phyloP scores from a whole-genome alignment of 2,888 invertebrate genomes.

The Thereva nobilitata region DNA sequence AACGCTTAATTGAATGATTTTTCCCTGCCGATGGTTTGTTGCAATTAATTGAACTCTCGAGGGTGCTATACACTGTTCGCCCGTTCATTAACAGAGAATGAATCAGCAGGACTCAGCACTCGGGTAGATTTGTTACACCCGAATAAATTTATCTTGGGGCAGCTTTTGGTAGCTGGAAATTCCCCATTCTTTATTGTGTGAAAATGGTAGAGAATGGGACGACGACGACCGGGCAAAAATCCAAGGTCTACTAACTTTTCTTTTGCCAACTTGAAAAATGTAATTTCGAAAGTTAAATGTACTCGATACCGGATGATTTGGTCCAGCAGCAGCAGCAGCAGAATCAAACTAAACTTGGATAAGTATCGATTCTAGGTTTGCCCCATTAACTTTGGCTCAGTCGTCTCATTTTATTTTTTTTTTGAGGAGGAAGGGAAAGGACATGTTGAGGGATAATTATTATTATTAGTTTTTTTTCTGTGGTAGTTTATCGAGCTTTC shows the following conservation, averaged over 20 bases:
- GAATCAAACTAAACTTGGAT: neutral
- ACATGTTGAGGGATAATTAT: no score
- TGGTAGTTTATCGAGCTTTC: no score
- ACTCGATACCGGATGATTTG: constrained; percentile 31
- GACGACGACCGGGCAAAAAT: neutral
- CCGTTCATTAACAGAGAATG: constrained; percentile 25
- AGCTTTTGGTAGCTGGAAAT: neutral
- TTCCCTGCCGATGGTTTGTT: constrained; percentile 11
- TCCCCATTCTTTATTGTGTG: constrained; percentile 2
- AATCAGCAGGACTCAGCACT: constrained; percentile 17
- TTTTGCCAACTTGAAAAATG: constrained; percentile 28
- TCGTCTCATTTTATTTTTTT: neutral
- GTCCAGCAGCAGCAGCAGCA: constrained; percentile 25
- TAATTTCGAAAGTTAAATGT: constrained; percentile 33
- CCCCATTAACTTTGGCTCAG: constrained; percentile 25
- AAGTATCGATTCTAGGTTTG: constrained; percentile 13
- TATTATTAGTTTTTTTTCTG: no score
- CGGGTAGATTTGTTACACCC: constrained; percentile 19
- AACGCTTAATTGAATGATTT: constrained; percentile 15
- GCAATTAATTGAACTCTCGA: constrained; percentile 27
- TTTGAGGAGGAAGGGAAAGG: no score
- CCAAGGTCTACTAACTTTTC: constrained; percentile 12
- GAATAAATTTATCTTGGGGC: constrained; percentile 27
- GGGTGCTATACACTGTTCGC: neutral
- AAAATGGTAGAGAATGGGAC: neutral